Percentiles rank a stretch among this genome's conserved stretches.
Conservation (phyloP, 2,113 vertebrate species). For the Procavia capensis region DNA sequence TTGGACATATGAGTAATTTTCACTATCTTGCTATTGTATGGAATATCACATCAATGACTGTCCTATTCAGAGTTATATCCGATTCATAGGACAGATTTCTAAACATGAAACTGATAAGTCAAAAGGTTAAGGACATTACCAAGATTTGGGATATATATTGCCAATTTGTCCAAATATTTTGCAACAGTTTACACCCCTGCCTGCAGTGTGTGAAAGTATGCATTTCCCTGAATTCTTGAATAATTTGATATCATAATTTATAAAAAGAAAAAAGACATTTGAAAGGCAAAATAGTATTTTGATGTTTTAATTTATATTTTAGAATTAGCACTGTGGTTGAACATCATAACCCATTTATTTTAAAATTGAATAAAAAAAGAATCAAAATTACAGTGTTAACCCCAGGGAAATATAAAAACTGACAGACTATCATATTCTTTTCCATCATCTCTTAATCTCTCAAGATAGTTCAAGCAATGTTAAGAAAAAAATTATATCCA, state of each 20-base stretch:
- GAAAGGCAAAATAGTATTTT: background rate
- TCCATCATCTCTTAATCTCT: background rate
- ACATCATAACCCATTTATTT: background rate
- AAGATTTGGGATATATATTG: background rate
- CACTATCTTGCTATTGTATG: background rate
- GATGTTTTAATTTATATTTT: constrained; percentile 25
- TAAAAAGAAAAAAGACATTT: constrained; percentile 17
- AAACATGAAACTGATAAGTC: background rate
- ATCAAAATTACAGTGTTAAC: constrained; percentile 31
- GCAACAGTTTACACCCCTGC: background rate
- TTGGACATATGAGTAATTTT: constrained; percentile 4
- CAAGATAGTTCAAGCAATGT: background rate
- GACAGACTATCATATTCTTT: constrained; percentile 9
- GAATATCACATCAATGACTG: background rate
- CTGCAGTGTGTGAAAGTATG: background rate
- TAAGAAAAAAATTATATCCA: constrained; percentile 10
- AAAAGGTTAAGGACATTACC: constrained; percentile 38
- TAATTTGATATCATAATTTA: background rate
- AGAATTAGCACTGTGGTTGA: constrained; percentile 17
- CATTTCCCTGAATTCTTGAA: constrained; percentile 37
- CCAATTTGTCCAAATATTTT: constrained; percentile 44
- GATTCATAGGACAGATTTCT: constrained; percentile 52
- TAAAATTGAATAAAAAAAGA: constrained; percentile 20
- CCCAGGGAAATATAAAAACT: constrained; percentile 18
- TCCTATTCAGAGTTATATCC: background rate